Conservation (phyloP, 2,113 vertebrate species). For the Quiscalus mexicanus region DNA sequence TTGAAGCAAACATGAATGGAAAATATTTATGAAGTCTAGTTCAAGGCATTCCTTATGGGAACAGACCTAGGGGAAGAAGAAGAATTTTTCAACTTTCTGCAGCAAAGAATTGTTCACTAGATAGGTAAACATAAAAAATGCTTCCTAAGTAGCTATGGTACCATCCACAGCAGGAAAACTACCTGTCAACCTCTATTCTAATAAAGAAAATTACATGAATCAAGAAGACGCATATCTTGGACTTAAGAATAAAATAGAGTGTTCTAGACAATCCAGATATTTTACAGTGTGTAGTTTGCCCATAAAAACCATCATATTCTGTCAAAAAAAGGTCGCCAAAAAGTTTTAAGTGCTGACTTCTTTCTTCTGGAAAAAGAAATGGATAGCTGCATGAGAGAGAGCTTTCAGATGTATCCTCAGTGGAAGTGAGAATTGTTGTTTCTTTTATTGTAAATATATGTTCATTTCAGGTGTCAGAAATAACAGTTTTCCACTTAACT, state of each 20-base stretch:
- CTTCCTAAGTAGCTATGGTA: neutral
- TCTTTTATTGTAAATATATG: neutral
- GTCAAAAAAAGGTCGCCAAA: neutral
- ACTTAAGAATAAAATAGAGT: neutral
- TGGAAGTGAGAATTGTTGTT: neutral
- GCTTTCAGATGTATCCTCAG: neutral
- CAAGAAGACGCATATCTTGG: neutral
- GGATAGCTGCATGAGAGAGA: neutral
- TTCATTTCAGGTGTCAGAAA: neutral
- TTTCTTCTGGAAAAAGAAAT: neutral
- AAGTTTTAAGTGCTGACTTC: neutral
- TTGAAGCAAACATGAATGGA: neutral
- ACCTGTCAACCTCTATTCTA: neutral
- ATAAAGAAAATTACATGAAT: neutral
- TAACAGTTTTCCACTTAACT: neutral
- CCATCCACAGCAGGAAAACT: neutral
- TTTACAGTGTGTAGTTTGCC: neutral
- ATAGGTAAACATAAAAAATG: neutral
- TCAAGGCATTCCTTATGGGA: neutral
- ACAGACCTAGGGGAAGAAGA: neutral
- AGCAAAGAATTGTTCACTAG: neutral
- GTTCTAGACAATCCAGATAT: neutral
- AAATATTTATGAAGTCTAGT: neutral
- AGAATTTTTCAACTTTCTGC: neutral
- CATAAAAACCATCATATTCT: neutral